Base-by-base conservation (phyloP, 2,888 invertebrate species). In the Rhyacophila evoluta region DNA sequence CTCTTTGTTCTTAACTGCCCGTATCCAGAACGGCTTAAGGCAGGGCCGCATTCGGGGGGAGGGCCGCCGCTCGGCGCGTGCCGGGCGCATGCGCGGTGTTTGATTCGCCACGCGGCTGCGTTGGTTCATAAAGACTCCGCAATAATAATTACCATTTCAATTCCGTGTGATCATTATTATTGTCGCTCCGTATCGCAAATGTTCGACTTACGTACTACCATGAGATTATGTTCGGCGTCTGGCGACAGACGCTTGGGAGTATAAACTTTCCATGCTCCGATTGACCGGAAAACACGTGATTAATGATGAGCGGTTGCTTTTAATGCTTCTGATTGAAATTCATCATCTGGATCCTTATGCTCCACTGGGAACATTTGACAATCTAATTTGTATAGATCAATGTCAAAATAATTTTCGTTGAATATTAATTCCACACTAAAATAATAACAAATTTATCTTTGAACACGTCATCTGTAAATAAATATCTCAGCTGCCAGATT, bases 1-100 rank as follows among this genome's bases (percentile, higher is more conserved):
- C 81, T 80, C 81, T 82, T 82, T 80, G 80, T 82, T 79, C 78
- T 69, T 77, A 79, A 81, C 79, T 79, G 78, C 76, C 78, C 79
- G 79, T 79, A 79, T 77, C 77, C 77, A 78, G 78, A 81, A 76
- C 67, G 77, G 70, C 77, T 67, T 78, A 74, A 68, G 67, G 67
- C n/a, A 25, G 33, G 37, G 25, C n/a, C 15, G 29, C 69, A 2
- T 8, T 19, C 72, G 36, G 74, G n/a, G 78, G 74, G 78, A 70
- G 36, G 75, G 37, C 11, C 25, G 37, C 72, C 29, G 72, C 25
- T 38, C 70, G 79, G 70, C 81, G 79, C 79, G 79, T 72, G 79
- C 25, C 75, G 27, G 72, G 69, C 78, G 71, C 74, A 55, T 78
- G 81, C 79, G 75, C 70, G 33, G 69, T 69, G 39, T 78, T 75